Percentiles rank a stretch among this genome's conserved stretches.
phyloP scores from a whole-genome alignment of 2,797 vertebrate genomes.

The Mionectes olivaceus region DNA sequence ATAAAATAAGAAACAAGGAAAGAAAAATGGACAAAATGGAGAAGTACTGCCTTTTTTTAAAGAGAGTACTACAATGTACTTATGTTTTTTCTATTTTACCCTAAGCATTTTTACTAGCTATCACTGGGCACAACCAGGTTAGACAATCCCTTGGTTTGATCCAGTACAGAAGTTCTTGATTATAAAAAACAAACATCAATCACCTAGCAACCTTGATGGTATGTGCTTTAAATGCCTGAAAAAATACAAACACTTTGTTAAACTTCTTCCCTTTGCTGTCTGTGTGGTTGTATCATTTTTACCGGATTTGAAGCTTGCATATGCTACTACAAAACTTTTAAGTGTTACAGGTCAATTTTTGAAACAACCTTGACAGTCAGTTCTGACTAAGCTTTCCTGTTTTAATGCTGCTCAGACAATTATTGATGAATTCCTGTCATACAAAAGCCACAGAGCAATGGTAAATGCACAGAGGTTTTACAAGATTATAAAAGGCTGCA shows the following conservation, averaged over 20 bases:
- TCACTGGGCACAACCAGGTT: neutral
- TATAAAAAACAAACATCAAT: neutral
- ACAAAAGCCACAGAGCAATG: neutral
- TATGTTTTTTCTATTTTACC: neutral
- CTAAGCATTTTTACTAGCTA: neutral
- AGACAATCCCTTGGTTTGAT: neutral
- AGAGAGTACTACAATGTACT: neutral
- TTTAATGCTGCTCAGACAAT: neutral
- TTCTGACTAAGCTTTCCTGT: neutral
- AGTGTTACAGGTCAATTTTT: neutral
- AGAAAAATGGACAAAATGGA: neutral
- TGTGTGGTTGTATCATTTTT: fast-evolving
- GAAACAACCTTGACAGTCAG: neutral
- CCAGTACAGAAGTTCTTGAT: neutral
- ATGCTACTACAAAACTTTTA: neutral
- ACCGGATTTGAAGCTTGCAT: neutral
- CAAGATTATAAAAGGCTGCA: neutral
- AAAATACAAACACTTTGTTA: neutral
- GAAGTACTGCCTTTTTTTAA: neutral
- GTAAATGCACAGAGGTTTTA: neutral
- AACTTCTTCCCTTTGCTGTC: neutral
- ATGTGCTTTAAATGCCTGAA: neutral
- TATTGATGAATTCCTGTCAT: neutral
- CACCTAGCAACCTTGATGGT: neutral
- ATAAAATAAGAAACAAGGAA: neutral